A percentile compares a stretch with the other conserved stretches of the same genome.
Conservation (phyloP, 2,888 invertebrate species). For the Schizotus pectinicornis region DNA sequence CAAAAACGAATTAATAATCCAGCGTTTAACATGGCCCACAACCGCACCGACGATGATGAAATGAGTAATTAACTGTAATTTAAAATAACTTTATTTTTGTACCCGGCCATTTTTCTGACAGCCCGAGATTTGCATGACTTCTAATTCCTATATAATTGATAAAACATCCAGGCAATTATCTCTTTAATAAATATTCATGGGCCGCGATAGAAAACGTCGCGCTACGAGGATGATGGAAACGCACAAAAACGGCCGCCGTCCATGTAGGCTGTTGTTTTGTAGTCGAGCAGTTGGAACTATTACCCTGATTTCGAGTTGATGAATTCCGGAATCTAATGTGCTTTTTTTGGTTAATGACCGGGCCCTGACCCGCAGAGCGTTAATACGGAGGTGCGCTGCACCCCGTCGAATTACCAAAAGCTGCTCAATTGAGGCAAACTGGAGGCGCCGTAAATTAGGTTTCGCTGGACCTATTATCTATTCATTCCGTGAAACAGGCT, state of each 20-base stretch:
- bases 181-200: constrained; percentile 28
- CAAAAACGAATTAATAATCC: too few relatives aligned
- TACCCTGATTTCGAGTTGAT: constrained; percentile 29
- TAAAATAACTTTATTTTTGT: neutral
- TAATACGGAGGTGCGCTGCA: constrained; percentile 16
- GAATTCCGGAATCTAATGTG: constrained; percentile 37
- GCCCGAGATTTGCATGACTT: constrained; percentile 9
- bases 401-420: too few relatives aligned
- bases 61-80: neutral
- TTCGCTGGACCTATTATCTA: too few relatives aligned
- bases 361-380: constrained; percentile 31
- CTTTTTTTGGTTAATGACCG: constrained; percentile 35
- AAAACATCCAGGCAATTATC: constrained; percentile 21
- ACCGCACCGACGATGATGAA: neutral
- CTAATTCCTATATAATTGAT: constrained; percentile 22
- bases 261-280: too few relatives aligned
- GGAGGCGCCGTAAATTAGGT: too few relatives aligned
- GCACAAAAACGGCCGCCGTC: too few relatives aligned
- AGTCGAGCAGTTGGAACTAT: constrained; percentile 24
- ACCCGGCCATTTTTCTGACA: neutral
- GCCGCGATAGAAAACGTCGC: neutral
- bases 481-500: too few relatives aligned
- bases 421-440: too few relatives aligned
- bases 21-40: too few relatives aligned
- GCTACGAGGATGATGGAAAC: too few relatives aligned